Evolutionary conservation across 2,888 invertebrate species (phyloP).

Genomic region (Andrena marginata): DNA sequence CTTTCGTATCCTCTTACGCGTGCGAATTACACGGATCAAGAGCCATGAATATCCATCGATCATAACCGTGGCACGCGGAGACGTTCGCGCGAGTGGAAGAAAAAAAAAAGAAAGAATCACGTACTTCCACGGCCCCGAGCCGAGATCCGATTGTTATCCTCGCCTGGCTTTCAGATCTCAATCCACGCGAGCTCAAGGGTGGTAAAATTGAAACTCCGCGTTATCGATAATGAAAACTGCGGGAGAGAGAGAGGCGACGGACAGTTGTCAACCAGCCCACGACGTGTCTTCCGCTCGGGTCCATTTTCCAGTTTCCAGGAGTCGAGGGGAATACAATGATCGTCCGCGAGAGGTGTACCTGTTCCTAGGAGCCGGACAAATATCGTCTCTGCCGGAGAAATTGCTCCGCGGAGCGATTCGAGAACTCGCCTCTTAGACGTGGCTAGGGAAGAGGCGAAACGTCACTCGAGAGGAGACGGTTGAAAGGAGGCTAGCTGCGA

Average conservation of each 20-base stretch:
- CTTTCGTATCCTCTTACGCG: slow-evolving; percentile 71
- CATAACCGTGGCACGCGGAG: slow-evolving; percentile 63
- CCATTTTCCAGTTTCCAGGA: background rate
- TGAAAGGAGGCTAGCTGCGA: slow-evolving; percentile 43
- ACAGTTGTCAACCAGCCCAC: too few relatives aligned
- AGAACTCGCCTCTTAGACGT: background rate
- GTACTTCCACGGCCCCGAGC: background rate
- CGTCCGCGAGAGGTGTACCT: slow-evolving; percentile 18
- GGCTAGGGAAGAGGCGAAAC: slow-evolving; percentile 9
- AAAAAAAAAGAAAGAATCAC: too few relatives aligned
- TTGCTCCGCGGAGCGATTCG: slow-evolving; percentile 21
- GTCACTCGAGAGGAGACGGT: slow-evolving; percentile 21
- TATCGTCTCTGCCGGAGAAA: background rate
- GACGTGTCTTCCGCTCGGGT: background rate
- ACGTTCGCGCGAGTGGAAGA: slow-evolving; percentile 35
- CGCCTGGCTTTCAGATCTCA: too few relatives aligned
- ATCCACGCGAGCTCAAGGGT: too few relatives aligned
- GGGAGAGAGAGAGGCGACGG: too few relatives aligned
- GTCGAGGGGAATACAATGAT: background rate
- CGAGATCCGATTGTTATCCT: background rate
- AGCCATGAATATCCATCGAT: slow-evolving; percentile 83
- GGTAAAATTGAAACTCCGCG: too few relatives aligned
- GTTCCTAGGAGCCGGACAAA: slow-evolving; percentile 22
- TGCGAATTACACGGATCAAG: slow-evolving; percentile 83
- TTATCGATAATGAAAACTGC: too few relatives aligned